Base-by-base conservation (phyloP, 2,797 vertebrate species). In the Xyrichtys novacula region DNA sequence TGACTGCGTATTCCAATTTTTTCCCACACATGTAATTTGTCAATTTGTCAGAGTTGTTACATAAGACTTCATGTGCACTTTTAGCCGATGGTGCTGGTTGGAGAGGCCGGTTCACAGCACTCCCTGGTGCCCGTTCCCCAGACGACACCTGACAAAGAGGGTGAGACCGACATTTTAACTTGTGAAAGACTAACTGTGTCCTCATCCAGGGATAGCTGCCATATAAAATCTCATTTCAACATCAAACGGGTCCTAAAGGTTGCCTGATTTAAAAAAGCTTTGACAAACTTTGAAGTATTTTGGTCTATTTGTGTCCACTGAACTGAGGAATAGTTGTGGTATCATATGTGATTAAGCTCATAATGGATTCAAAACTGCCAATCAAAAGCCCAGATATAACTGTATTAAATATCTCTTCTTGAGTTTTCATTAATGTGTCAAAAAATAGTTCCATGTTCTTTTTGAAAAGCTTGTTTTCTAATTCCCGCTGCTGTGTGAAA, bases 41-140 rank as follows among this genome's bases (percentile, higher is more conserved):
- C 11, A 34, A 3, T 1, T 2, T 48, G 10, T 47, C 40, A 8
- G 29, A n/a, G 20, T 36, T 40, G n/a, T 60, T 40, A 16, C 3
- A 1, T 38, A 23, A 71, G 26, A 19, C 26, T 34, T 25, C 62
- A 31, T 44, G 20, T 76, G 56, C 31, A 7, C 76, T 81, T 69
- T 28, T 54, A 95, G 94, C 54, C 89, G 15, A 68, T 56, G 54
- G 55, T 78, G 36, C 71, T 86, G 55, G 71, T 80, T 39, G 90
- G 90, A 55, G 79, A 87, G 14, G 78, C 52, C 22, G 81, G 55
- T 26, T 90, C 91, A 38, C 88, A 92, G 70, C 78, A 65, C 38
- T 71, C 84, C 59, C 80, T 80, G 62, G 76, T 80, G 86, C 36
- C 49, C 58, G 80, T 63, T 74, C 28, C 44, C 32, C 54, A 54